Evolutionary conservation across 2,888 invertebrate genomes (phyloP), one percentile per base, ranked within the genome.

Genomic region (Drepana falcataria): DNA sequence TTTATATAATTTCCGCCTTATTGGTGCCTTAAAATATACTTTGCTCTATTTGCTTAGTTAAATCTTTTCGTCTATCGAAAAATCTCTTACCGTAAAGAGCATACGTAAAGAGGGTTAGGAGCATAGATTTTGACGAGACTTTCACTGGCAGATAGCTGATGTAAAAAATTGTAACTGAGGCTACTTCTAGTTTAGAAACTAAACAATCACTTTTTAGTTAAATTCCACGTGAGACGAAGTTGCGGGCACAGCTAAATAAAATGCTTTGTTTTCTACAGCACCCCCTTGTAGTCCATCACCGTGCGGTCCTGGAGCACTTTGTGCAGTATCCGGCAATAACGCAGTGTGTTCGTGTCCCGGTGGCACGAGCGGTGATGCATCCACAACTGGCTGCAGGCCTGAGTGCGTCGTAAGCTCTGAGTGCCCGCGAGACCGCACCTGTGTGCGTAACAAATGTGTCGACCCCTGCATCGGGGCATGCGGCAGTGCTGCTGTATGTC

Each of bases 391-490:
- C 41, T 97, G 97, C 74, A 92, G 94, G 58, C 96, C 96, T 0
- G 96, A 97, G 79, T 97, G 97, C 79, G 93, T 96, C 1, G 93
- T 96, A 37, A 96, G 95, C 77, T 94, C 96, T 0, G 96, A 96
- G 75, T 97, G 97, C 75, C 85, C 95, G 4, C 93, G 94, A 53
- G 93, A 96, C 75, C 93, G 93, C 53, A 94, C 96, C 35, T 97
- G 97, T 68, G 92, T 95, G 2, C 95, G 95, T 68, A 85, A 96
- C 94, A 89, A 94, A 79, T 97, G 97, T 72, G 86, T 94, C 2
- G 95, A 97, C 73, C 96, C 96, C 6, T 97, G 97, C 69, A 92
- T 94, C 2, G 95, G 95, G 41, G 93, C 94, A n/a, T 97, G 97
- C 65, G 96, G 97, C 57, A 93, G 93, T 68, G 93, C 93, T 35